Conservation (phyloP, 1,140 invertebrate genomes). For the Telenomus remus region DNA sequence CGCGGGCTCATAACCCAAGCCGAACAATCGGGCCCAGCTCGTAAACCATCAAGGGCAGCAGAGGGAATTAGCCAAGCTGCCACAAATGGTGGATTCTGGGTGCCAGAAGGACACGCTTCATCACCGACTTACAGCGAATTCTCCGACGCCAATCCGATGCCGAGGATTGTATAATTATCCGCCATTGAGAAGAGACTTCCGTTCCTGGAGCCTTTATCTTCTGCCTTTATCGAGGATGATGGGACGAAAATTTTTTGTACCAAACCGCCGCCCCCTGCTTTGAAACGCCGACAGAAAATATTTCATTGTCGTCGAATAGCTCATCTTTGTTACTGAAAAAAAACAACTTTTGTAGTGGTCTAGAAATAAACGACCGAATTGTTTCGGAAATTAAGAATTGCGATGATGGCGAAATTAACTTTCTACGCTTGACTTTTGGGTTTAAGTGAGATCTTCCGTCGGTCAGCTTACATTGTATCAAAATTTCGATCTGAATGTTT, state of each 20-base stretch:
- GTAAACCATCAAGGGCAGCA: constrained; percentile 64
- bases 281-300: constrained; percentile 16
- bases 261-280: constrained; percentile 4
- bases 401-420: too few relatives aligned
- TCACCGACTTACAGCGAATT: constrained; percentile 48
- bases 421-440: too few relatives aligned
- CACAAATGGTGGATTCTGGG: constrained; percentile 62
- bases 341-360: constrained; percentile 27
- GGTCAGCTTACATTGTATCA: not conserved
- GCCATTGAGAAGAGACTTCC: constrained; percentile 40
- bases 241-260: constrained; percentile 14
- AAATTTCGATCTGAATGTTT: too few relatives aligned
- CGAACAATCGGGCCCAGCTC: constrained; percentile 50
- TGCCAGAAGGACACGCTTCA: constrained; percentile 48
- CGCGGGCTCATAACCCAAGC: constrained; percentile 39
- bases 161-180: constrained; percentile 53
- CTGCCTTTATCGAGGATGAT: constrained; percentile 13
- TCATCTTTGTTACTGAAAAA: constrained; percentile 5
- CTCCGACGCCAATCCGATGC: constrained; percentile 15
- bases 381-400: not conserved
- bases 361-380: not conserved
- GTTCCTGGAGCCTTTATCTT: constrained; percentile 20
- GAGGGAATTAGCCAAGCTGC: constrained; percentile 62
- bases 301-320: constrained; percentile 13
- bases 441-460: too few relatives aligned